Percentiles rank a stretch among this genome's conserved stretches.
phyloP scores from a whole-genome alignment of 1,140 invertebrate genomes.

The Conus betulinus region DNA sequence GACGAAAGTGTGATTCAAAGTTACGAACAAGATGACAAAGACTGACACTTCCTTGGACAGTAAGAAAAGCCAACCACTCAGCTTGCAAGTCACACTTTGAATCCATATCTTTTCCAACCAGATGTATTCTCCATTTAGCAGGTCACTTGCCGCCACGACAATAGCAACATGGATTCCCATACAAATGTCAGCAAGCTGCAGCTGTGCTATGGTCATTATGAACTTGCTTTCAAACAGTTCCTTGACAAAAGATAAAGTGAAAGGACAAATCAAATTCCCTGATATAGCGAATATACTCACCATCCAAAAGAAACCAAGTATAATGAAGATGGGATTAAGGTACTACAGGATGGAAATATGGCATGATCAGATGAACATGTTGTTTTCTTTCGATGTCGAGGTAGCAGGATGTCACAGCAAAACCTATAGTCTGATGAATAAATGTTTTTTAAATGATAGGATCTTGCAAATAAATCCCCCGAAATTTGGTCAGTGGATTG shows the following conservation, averaged over 20 bases:
- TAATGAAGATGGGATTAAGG: conserved; percentile 41
- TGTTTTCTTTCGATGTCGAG: conserved; percentile 1
- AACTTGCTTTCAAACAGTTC: background rate
- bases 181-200: conserved; percentile 62
- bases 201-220: conserved; percentile 55
- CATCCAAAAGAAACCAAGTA: conserved; percentile 40
- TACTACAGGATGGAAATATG: conserved; percentile 50
- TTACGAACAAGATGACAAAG: conserved; percentile 50
- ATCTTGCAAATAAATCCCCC: conserved; percentile 37
- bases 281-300: conserved; percentile 39
- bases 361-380: conserved; percentile 42
- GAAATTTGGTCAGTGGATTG: background rate
- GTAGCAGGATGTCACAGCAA: background rate
- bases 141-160: conserved; percentile 56
- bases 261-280: conserved; percentile 48
- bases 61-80: background rate
- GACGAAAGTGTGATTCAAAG: conserved; percentile 52
- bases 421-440: conserved; percentile 36
- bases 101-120: background rate
- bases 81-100: background rate
- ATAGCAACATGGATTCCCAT: conserved; percentile 44
- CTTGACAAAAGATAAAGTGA: background rate
- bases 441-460: conserved; percentile 37
- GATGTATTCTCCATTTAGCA: conserved; percentile 29
- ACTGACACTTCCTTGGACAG: conserved; percentile 55